phyloP scores from a whole-genome alignment of 2,888 invertebrate species.

The Philereme transversata region DNA sequence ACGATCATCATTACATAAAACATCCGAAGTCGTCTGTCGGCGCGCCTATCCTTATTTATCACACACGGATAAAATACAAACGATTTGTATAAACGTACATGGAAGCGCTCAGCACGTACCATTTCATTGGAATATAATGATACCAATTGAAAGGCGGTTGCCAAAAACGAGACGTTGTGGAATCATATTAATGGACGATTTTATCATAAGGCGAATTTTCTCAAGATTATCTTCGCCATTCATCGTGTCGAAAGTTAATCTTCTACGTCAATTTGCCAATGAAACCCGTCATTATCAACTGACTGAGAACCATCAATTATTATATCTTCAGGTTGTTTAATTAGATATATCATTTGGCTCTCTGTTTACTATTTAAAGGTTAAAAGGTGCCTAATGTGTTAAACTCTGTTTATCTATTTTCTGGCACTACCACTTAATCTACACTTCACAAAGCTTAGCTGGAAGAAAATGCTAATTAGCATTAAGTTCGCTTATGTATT shows the following conservation, averaged over 20 bases:
- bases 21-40: conserved; percentile 43
- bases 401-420: too few species aligned
- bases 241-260: conserved; percentile 6
- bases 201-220: conserved; percentile 11
- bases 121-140: conserved; percentile 35
- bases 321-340: conserved; percentile 7
- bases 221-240: conserved; percentile 16
- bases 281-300: conserved; percentile 5
- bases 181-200: conserved; percentile 20
- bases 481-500: too few species aligned
- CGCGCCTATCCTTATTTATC: conserved; percentile 36
- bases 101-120: conserved; percentile 25
- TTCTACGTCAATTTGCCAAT: not conserved
- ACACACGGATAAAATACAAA: conserved; percentile 36
- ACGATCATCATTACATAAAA: conserved; percentile 57
- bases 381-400: too few species aligned
- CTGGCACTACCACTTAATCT: too few species aligned
- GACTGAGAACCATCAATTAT: not conserved
- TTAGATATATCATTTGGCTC: not conserved
- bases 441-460: too few species aligned
- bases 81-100: conserved; percentile 28
- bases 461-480: too few species aligned
- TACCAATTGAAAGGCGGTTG: conserved; percentile 37
- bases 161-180: conserved; percentile 33
- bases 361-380: not conserved